These are phyloP conservation scores for Zaprionus gabonicus DNA, from an alignment of 1,140 invertebrate species.

Conservation along the genomic window DNA sequence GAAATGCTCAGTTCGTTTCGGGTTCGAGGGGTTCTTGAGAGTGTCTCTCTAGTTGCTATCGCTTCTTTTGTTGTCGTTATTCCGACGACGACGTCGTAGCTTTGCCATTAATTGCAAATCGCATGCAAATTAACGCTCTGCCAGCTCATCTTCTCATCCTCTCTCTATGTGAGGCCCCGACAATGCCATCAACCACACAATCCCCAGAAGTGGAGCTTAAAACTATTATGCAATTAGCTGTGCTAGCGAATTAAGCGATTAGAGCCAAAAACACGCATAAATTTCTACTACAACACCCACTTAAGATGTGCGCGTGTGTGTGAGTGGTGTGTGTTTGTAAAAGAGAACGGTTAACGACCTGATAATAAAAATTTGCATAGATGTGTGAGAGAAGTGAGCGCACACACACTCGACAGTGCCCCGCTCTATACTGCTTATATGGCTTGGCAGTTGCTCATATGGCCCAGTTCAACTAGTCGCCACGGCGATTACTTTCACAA, in stretches of 20 bases:
- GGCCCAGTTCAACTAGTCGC: slow-evolving; percentile 25
- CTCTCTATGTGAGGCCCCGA: slow-evolving; percentile 6
- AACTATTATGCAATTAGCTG: slow-evolving; percentile 77
- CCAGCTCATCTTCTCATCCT: slow-evolving; percentile 3
- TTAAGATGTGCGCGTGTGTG: slow-evolving; percentile 50
- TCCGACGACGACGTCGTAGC: slow-evolving; percentile 6
- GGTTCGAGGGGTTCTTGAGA: slow-evolving; percentile 11
- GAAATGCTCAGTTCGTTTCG: slow-evolving; percentile 12
- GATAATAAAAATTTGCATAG: slow-evolving; percentile 78
- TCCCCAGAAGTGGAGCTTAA: slow-evolving; percentile 33
- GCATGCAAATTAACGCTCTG: slow-evolving; percentile 66
- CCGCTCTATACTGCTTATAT: neutral
- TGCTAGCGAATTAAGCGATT: slow-evolving; percentile 73
- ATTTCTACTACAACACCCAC: slow-evolving; percentile 72
- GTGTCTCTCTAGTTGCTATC: slow-evolving; percentile 6
- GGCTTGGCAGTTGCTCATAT: neutral
- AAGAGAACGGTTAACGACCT: slow-evolving; percentile 71
- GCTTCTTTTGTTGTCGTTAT: slow-evolving; percentile 12
- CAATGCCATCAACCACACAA: neutral
- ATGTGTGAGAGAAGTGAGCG: slow-evolving; percentile 45
- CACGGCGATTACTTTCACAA: slow-evolving; percentile 75
- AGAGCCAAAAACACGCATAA: slow-evolving; percentile 61
- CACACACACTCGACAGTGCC: slow-evolving; percentile 31
- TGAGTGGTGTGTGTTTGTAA: slow-evolving; percentile 25
- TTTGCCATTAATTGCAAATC: slow-evolving; percentile 66